phyloP scores from a whole-genome alignment of 2,113 vertebrate species.

The Speoplatyrhinus poulsoni region DNA sequence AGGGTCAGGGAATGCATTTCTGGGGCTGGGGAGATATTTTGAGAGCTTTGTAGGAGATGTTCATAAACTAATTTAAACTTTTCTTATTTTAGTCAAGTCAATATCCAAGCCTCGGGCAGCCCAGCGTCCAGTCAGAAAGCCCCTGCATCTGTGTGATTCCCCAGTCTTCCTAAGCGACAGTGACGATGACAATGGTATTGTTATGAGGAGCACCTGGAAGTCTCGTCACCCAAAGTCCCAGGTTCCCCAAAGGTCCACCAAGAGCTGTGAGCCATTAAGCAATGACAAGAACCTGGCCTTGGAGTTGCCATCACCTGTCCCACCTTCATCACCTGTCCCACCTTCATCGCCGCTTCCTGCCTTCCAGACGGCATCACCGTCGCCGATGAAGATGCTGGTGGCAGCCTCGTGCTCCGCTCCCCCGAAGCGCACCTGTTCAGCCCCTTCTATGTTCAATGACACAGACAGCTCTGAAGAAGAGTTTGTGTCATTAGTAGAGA shows the following conservation, averaged over 20 bases:
- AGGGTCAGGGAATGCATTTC: no score
- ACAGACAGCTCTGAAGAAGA: constrained; percentile 80
- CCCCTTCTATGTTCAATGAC: constrained; percentile 42
- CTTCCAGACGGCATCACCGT: neutral
- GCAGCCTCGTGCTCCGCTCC: constrained; percentile 9
- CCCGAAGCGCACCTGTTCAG: constrained; percentile 46
- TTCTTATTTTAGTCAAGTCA: constrained; percentile 40
- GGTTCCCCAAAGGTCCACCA: neutral
- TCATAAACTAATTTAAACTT: neutral
- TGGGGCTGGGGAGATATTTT: no score
- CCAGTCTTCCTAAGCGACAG: constrained; percentile 76
- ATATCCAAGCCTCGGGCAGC: constrained; percentile 46
- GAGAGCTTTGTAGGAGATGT: no score
- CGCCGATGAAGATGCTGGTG: neutral
- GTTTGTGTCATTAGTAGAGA: constrained; percentile 80
- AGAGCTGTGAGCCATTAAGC: neutral
- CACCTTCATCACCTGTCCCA: constrained; percentile 5
- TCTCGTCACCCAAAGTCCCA: constrained; percentile 49
- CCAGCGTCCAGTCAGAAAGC: constrained; percentile 34
- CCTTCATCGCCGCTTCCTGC: constrained; percentile 14
- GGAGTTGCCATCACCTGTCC: neutral
- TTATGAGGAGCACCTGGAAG: constrained; percentile 74
- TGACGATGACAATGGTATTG: constrained; percentile 73
- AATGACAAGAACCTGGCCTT: constrained; percentile 3
- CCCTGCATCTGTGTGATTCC: constrained; percentile 53